Evolutionary conservation across 1,140 invertebrate species (phyloP), one percentile per base, ranked within the genome.

Genomic region (Chymomyza costata): DNA sequence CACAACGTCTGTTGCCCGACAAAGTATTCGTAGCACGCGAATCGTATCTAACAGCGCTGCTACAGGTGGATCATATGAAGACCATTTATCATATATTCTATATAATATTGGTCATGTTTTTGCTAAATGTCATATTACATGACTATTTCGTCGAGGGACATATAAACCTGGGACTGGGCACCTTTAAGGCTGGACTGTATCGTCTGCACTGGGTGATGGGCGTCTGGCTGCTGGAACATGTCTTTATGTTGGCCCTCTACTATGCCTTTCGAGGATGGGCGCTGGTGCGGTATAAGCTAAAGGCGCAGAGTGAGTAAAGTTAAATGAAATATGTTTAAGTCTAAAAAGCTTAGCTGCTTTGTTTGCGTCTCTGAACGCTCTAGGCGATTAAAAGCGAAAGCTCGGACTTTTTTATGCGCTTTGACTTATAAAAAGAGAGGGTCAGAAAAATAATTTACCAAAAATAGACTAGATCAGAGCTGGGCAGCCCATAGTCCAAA

Each of bases 41-140:
- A 68, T 95, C 94, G 0, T 85, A 92, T 11, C 86, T 95, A 50
- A 96, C 93, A 1, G 92, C 93, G 19, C 87, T 96, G 18, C 90
- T 94, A 64, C 88, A 94, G 80, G 90, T 93, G 47, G 89, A 90
- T 48, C 94, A 97, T 84, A 92, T 96, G 53, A 88, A 88, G 69
- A 93, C 93, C 0, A 92, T 96, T 47, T 93, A 94, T 82, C 91
- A 96, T 85, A 91, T 96, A 41, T 95, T 95, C 85, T 88, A 92
- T n/a, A 91, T 92, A 32, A 92, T 93, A 59, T 87, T 96, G 15
- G 88, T 95, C 34, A 87, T 95, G 35, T 88, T 95, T 47, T 87
- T 93, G 37, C 82, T 94, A 18, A 91, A 94, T 65, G 93, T 91
- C 1, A 86, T 92, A 8, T 87, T 91, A 6, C 89, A 90, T 61